Evolutionary conservation across 37 sponge, comb jelly and placozoan genomes (phyloP).

Genomic region (Tethya wilhelma): DNA sequence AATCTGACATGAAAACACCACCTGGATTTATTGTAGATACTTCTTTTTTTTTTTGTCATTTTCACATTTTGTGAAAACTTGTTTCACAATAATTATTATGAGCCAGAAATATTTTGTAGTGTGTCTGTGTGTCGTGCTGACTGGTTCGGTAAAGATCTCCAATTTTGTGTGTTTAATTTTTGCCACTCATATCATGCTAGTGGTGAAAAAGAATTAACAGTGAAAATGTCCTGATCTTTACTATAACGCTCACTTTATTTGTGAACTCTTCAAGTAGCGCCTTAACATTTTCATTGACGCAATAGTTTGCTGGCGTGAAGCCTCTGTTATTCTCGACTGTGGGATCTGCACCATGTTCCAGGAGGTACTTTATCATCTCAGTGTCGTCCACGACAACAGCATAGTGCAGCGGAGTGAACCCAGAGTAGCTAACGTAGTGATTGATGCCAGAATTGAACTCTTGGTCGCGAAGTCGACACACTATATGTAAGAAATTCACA

Average conservation of each 20-base stretch:
- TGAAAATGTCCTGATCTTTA: too few species aligned
- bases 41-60: too few species aligned
- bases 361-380: slow-evolving; percentile 36
- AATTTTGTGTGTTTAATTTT: too few species aligned
- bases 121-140: too few species aligned
- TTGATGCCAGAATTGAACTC: slow-evolving; percentile 69
- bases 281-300: slow-evolving; percentile 19
- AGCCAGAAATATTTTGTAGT: too few species aligned
- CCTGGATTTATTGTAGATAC: background rate
- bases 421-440: slow-evolving; percentile 72
- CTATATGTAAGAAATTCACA: too few species aligned
- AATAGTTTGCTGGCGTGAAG: slow-evolving; percentile 37
- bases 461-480: too few species aligned
- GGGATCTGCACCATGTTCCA: slow-evolving; percentile 67
- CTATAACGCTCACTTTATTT: slow-evolving; percentile 31
- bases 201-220: too few species aligned
- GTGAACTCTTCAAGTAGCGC: slow-evolving; percentile 27
- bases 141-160: too few species aligned
- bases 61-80: too few species aligned
- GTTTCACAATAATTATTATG: too few species aligned
- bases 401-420: slow-evolving; percentile 95
- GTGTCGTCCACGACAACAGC: slow-evolving; percentile 71
- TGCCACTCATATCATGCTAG: too few species aligned
- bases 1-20: background rate
- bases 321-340: slow-evolving; percentile 63